Base-by-base conservation (phyloP, 2,888 invertebrate species). In the Globia sparganii region DNA sequence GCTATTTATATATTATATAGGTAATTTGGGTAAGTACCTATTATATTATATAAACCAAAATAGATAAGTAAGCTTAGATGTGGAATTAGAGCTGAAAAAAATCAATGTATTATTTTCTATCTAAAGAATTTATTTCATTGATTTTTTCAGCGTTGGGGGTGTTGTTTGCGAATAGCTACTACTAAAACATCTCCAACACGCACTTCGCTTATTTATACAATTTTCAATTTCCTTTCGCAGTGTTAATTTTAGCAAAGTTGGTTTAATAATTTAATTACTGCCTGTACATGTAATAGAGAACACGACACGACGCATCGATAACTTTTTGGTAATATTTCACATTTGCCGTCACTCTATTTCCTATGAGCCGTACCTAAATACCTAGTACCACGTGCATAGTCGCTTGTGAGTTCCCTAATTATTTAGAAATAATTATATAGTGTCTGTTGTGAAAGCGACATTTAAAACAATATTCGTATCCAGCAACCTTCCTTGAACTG, bases 221-320 rank as follows among this genome's bases (percentile, higher is more conserved):
- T 71, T 82, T 82, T 59, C 65, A 69, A 72, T 78, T 81, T 81
- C 80, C 67, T 78, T 78, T 53, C 0, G 13, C 58, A 37, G 34
- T 64, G 43, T 67, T 73, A 59, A 70, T 74, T 67, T 71, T 59
- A 74, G 59, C n/a, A 31, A 40, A 82, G 34, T 49, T 71, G 71
- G 28, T 74, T 68, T 80, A 80, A 80, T 80, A 71, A 82, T 72
- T 34, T 85, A 82, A 82, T 74, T 72, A 80, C 75, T 80, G 69
- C 61, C 71, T 75, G 68, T 49, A 53, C 34, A 40, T 46, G 28
- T 83, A 68, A 58, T 58, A 58, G 21, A 49, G 49, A 76, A 58
- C 84, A 83, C 37, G 65, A 66, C 65, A 53, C 56, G 69, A 28
- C 34, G 61, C 8, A 43, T n/a, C 53, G 34, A 8, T 46, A 64